These are phyloP conservation scores for Bos taurus DNA, from an alignment of 2,113 vertebrate genomes.

Conservation along the genomic window DNA sequence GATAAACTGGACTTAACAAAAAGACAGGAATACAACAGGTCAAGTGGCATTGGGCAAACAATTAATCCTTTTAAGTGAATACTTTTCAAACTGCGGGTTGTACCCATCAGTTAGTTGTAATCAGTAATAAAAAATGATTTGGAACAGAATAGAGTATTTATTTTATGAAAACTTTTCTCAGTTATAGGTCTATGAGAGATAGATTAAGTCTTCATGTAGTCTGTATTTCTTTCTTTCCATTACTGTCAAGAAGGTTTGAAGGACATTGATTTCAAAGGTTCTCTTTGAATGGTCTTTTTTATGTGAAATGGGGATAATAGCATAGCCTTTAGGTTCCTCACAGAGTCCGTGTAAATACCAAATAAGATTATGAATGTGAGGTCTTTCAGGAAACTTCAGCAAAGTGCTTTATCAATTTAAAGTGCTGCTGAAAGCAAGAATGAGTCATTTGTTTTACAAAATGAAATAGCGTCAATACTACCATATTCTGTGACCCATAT, in stretches of 20 bases:
- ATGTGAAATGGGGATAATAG: not conserved
- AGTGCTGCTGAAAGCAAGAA: not conserved
- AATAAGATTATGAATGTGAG: not conserved
- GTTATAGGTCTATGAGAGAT: not conserved
- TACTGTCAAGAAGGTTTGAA: not conserved
- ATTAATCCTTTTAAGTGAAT: not conserved
- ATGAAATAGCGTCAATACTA: not conserved
- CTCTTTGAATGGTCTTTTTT: not conserved
- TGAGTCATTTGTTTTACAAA: not conserved
- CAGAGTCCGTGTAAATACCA: not conserved
- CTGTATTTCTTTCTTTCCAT: not conserved
- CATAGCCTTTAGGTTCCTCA: not conserved
- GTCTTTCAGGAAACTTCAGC: not conserved
- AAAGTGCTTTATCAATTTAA: not conserved
- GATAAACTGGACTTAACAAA: not conserved
- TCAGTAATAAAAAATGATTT: not conserved
- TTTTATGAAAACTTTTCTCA: not conserved
- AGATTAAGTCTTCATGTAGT: not conserved
- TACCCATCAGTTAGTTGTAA: not conserved
- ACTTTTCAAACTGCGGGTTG: not conserved
- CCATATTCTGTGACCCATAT: not conserved
- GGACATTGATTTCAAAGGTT: not conserved
- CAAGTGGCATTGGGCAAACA: not conserved
- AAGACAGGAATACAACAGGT: not conserved
- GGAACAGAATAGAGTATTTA: not conserved